These are phyloP conservation scores for Salvelinus sp. DNA, from an alignment of 2,113 vertebrate species.

Conservation along the genomic window DNA sequence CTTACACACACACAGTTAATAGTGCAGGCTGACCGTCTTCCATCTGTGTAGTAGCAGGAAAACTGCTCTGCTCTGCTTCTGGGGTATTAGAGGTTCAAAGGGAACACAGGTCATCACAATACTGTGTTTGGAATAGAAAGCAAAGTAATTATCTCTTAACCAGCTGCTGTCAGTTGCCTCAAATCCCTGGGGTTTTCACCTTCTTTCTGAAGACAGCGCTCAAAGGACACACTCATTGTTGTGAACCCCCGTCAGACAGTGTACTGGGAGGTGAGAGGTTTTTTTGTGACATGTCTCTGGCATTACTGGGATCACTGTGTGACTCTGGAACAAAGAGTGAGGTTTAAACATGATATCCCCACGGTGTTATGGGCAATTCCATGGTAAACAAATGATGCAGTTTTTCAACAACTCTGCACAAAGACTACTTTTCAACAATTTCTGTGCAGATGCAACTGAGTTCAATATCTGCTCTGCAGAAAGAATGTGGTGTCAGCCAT, in stretches of 20 bases:
- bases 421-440: too few relatives aligned
- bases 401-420: too few relatives aligned
- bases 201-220: constrained; percentile 19
- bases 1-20: background rate
- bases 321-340: constrained; percentile 60
- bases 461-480: too few relatives aligned
- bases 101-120: background rate
- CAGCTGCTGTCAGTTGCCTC: constrained; percentile 52
- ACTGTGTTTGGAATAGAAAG: constrained; percentile 11
- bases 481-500: too few relatives aligned
- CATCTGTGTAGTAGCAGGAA: background rate
- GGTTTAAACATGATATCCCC: constrained; percentile 66
- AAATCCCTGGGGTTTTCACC: constrained; percentile 45
- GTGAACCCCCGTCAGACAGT: constrained; percentile 24
- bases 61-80: background rate
- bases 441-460: too few relatives aligned
- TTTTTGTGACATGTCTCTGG: constrained; percentile 59
- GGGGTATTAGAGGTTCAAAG: constrained; percentile 20
- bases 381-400: too few relatives aligned
- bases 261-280: constrained; percentile 44
- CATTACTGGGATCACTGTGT: constrained; percentile 48
- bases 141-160: constrained; percentile 35
- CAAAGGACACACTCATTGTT: constrained; percentile 43
- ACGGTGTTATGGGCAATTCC: constrained; percentile 30
- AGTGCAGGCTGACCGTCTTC: background rate